Percentiles rank a stretch among this genome's conserved stretches.
Evolutionary conservation across 2,797 vertebrate genomes (phyloP).

Genomic region (Oreochromis grahami): DNA sequence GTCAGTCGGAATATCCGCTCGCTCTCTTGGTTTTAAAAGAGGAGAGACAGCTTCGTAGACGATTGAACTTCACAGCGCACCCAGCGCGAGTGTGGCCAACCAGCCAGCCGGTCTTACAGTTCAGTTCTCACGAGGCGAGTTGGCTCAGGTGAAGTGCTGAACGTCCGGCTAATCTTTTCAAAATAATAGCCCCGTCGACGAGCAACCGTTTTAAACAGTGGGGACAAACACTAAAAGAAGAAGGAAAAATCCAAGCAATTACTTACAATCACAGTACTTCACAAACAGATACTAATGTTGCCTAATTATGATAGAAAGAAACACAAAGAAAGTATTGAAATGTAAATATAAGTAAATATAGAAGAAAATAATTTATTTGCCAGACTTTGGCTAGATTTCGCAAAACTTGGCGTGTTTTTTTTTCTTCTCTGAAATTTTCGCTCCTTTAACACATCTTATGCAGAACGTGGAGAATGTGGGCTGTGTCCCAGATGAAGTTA

Average conservation of each 20-base stretch:
- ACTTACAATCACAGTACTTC: not conserved
- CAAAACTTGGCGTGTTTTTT: not conserved
- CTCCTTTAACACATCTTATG: not conserved
- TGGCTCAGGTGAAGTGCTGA: rapidly evolving
- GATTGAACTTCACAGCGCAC: slow-evolving; percentile 29
- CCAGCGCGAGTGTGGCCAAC: slow-evolving; percentile 11
- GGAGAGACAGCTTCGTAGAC: not conserved
- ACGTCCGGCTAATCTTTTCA: slow-evolving; percentile 29
- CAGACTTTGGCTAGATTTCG: not conserved
- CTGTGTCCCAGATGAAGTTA: not conserved
- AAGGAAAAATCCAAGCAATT: not conserved
- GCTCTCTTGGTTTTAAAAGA: not conserved
- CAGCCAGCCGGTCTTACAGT: not conserved
- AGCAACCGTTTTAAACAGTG: not conserved
- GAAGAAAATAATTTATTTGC: not conserved
- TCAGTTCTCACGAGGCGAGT: not conserved
- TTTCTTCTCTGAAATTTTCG: not conserved
- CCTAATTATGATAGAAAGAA: not conserved
- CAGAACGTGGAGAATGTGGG: not conserved
- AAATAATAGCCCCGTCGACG: not conserved
- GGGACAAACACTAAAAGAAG: not conserved
- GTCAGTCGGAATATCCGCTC: not conserved
- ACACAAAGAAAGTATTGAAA: not conserved
- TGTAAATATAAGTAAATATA: not conserved
- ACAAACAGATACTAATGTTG: not conserved